Evolutionary conservation across 2,797 vertebrate species (phyloP), one percentile per base, ranked within the genome.

Genomic region (Bryconaethiops microstoma): DNA sequence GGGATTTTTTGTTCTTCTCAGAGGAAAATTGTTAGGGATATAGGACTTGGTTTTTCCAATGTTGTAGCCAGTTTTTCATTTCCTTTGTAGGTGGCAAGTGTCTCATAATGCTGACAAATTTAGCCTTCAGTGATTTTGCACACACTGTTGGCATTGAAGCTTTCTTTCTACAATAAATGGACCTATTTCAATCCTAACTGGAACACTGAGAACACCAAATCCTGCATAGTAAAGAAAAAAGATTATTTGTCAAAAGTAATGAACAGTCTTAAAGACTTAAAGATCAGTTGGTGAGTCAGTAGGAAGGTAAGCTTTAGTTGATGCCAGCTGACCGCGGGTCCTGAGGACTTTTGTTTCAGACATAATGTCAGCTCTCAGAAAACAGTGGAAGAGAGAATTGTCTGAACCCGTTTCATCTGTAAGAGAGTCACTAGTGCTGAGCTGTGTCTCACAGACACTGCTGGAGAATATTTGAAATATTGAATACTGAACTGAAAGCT

Each of bases 41-140:
- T 80, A 80, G 83, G 71, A 77, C 54, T 80, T 62, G 70, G 40
- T 83, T 86, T 90, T 91, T 89, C 76, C 81, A 1, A 25, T 23
- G 40, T 7, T 17, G 19, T 48, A 81, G 83, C 80, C 85, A 90
- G 73, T 59, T 85, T 81, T 80, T 79, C 78, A 72, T 63, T 4
- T 85, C 78, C 76, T 48, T 72, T 76, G 72, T 84, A 80, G 83
- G 77, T 85, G 74, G 75, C 77, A 68, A 79, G 79, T 85, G 79
- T 79, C 79, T 80, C 55, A 73, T 54, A 80, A 79, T 60, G 3
- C 77, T 81, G 76, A 85, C 82, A 90, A 70, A 83, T 84, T 64
- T 76, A 83, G 78, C 70, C 29, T 62, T 68, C 76, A 73, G 76
- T 80, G 78, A 85, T 87, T 85, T 87, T 80, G 67, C 39, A 75